phyloP scores from a whole-genome alignment of 2,113 vertebrate genomes.

The Pedionomus torquatus region DNA sequence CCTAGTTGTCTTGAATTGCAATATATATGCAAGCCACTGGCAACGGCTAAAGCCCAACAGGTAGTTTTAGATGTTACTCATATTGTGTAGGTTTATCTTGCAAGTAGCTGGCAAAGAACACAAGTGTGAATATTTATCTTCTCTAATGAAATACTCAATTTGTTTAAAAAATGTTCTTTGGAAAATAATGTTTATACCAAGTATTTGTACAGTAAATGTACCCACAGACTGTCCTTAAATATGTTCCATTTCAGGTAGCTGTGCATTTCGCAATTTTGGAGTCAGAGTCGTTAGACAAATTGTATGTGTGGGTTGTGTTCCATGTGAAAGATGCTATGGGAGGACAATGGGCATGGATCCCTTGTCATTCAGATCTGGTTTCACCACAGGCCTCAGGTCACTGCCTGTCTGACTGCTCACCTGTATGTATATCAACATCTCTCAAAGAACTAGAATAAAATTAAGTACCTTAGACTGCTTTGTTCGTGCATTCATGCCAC shows the following conservation, averaged over 20 bases:
- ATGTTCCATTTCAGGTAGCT: not conserved
- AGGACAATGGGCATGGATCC: rapidly evolving
- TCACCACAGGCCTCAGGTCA: not conserved
- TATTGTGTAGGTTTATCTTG: not conserved
- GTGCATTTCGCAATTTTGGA: not conserved
- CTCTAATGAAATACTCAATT: not conserved
- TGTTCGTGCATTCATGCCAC: not conserved
- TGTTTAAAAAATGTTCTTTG: not conserved
- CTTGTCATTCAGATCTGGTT: not conserved
- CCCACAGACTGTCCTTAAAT: not conserved
- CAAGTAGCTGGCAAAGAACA: not conserved
- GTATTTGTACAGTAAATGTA: not conserved
- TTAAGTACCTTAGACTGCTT: not conserved
- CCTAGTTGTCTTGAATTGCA: not conserved
- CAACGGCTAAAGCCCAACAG: not conserved
- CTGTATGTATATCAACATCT: not conserved
- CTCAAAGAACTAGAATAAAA: not conserved
- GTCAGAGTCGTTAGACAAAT: not conserved
- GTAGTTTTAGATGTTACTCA: not conserved
- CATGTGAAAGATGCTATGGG: not conserved
- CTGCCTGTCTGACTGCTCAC: not conserved
- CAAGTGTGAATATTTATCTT: not conserved
- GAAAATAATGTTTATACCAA: not conserved
- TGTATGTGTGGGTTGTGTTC: not conserved
- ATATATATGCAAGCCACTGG: not conserved